Evolutionary conservation across 2,888 invertebrate genomes (phyloP).

Genomic region (Cylloceria caligata): DNA sequence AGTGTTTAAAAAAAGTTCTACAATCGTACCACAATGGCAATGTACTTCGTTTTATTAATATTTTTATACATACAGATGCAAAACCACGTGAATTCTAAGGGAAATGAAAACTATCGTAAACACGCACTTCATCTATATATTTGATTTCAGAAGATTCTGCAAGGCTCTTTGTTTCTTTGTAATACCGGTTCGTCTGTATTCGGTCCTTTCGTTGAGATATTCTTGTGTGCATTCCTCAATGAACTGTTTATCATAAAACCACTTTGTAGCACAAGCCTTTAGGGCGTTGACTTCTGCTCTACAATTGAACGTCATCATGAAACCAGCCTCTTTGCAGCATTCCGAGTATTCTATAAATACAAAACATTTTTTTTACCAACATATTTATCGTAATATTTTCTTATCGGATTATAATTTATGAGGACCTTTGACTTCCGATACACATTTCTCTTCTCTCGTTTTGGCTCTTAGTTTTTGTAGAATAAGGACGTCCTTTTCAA

Average conservation of each 20-base stretch:
- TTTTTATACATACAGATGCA: conserved; percentile 47
- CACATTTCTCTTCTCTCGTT: conserved; percentile 92
- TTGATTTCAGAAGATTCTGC: conserved; percentile 35
- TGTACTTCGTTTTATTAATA: conserved; percentile 5
- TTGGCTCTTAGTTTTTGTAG: conserved; percentile 95
- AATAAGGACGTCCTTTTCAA: conserved; percentile 95
- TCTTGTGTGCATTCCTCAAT: conserved; percentile 90
- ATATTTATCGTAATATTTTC: background rate
- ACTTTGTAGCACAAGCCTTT: conserved; percentile 89
- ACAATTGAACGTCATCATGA: conserved; percentile 91
- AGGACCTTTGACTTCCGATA: conserved; percentile 88
- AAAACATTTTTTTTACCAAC: background rate
- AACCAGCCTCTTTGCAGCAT: conserved; percentile 88
- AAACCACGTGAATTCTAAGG: conserved; percentile 22
- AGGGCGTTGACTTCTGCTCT: conserved; percentile 89
- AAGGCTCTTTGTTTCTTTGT: conserved; percentile 77
- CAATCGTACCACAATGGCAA: background rate
- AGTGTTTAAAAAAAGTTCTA: background rate
- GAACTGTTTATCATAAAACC: conserved; percentile 93
- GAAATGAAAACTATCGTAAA: conserved; percentile 36
- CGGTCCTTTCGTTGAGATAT: conserved; percentile 92
- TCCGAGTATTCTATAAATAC: conserved; percentile 85
- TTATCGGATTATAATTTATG: background rate
- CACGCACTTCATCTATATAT: background rate
- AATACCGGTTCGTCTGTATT: conserved; percentile 93